Conservation (phyloP, 2,797 vertebrate genomes). For the Peromyscus eremicus region DNA sequence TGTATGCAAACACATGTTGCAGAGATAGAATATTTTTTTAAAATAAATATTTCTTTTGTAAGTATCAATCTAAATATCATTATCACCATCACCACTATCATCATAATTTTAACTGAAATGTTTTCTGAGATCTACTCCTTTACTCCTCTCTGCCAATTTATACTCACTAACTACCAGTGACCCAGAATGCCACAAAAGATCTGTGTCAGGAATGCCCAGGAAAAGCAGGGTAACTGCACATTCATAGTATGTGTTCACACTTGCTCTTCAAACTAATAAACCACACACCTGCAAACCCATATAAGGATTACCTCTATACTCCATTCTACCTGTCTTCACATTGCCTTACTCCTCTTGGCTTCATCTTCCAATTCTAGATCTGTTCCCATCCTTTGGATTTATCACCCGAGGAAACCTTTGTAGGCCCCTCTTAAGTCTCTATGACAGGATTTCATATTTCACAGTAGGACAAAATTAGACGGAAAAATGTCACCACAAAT, state of each 20-base stretch:
- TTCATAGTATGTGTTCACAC: background rate
- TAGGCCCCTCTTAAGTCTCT: background rate
- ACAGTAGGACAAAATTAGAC: background rate
- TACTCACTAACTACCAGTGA: background rate
- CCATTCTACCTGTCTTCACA: background rate
- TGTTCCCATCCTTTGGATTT: background rate
- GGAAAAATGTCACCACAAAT: background rate
- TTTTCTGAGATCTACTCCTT: slow-evolving; percentile 14
- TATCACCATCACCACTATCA: background rate
- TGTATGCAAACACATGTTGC: background rate
- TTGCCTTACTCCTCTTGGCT: background rate
- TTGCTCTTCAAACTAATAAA: background rate
- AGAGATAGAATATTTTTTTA: background rate
- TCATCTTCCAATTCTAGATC: slow-evolving; percentile 31
- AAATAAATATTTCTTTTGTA: background rate
- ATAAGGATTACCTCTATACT: background rate
- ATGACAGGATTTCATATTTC: background rate
- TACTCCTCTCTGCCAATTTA: background rate
- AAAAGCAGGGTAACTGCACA: background rate
- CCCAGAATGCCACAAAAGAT: background rate
- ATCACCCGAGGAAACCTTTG: background rate
- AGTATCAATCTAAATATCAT: background rate
- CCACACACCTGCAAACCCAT: background rate
- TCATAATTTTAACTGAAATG: slow-evolving; percentile 15
- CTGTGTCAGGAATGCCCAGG: background rate